phyloP scores from a whole-genome alignment of 2,797 vertebrate genomes.

The Scleropages formosus region DNA sequence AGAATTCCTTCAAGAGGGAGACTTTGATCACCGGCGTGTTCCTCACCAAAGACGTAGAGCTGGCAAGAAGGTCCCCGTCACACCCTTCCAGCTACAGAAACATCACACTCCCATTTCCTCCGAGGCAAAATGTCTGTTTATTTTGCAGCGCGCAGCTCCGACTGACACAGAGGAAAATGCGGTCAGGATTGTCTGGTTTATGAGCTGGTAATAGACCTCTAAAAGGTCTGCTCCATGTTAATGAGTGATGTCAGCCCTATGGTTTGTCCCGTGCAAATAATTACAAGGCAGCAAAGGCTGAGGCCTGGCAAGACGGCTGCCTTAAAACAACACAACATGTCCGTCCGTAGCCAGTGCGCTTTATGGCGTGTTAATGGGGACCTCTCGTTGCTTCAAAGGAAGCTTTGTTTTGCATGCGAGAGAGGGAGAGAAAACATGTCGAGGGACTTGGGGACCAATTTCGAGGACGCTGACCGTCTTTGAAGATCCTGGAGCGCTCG shows the following conservation, averaged over 20 bases:
- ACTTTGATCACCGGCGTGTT: not conserved
- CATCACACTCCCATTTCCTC: not conserved
- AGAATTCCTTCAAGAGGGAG: not conserved
- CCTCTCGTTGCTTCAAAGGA: conserved; percentile 52
- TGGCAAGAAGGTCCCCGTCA: not conserved
- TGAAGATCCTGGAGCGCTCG: not conserved
- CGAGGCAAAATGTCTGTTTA: conserved; percentile 17
- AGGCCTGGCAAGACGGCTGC: conserved; percentile 38
- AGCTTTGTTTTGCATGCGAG: conserved; percentile 33
- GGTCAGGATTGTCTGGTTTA: conserved; percentile 43
- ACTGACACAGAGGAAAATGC: conserved; percentile 36
- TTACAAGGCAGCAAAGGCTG: conserved; percentile 46
- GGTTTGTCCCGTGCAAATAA: conserved; percentile 47
- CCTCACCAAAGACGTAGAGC: not conserved
- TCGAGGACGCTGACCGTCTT: not conserved
- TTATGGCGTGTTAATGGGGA: conserved; percentile 60
- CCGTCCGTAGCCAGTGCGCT: conserved; percentile 49
- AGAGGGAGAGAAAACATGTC: not conserved
- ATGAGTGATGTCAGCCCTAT: conserved; percentile 53
- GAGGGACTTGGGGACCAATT: not conserved
- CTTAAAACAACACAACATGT: conserved; percentile 52
- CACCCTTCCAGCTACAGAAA: not conserved
- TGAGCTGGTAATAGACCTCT: conserved; percentile 39
- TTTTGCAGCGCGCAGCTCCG: conserved; percentile 8
- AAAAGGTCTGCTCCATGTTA: conserved; percentile 49